Base-by-base conservation (phyloP, 2,888 invertebrate genomes). In the Aromia moschata region DNA sequence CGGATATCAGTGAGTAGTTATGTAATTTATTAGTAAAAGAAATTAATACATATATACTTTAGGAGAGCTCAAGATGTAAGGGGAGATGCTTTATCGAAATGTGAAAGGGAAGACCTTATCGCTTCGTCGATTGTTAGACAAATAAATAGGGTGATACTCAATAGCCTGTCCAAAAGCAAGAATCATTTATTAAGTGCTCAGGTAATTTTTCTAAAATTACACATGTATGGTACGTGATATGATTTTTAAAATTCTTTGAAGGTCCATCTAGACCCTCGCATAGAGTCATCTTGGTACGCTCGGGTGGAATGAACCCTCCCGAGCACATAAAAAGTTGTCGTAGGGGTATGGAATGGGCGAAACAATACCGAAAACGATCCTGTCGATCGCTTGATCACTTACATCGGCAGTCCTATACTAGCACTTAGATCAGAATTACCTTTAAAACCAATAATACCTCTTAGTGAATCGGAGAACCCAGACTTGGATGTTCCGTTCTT, bases 281-380 rank as follows among this genome's bases (percentile, higher is more conserved):
- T 93, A 69, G 92, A 94, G 83, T 90, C 94, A 17, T 93, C 91
- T 79, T 97, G 96, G 96, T 85, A 86, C 74, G 86, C 87, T 31
- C n/a, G n/a, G 93, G 93, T 49, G 92, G 92, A 49, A 85, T 90
- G 67, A 78, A 86, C 60, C 84, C 88, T 0, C 84, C 88, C 0
- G 72, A 77, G 37, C 72, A 68, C 0, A 71, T 81, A 1, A 81
- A 80, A 60, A 83, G 84, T 58, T 76, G 79, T 33, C 68, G 75
- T 36, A 60, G 56, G 56, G 67, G 69, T 7, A 18, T 51, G n/a
- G 55, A 62, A 25, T 83, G 81, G 80, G 71, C 80, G 2, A 83
- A 83, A 70, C 74, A 82, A 0, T 76, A n/a, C 77, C 16, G 79
- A 79, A 1, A 68, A 87, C 62, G 86, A 88, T 44, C 84, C 86